A percentile compares a stretch with the other conserved stretches of the same genome.
These are phyloP conservation scores for Cyanoramphus novaezelandiae DNA, from an alignment of 2,113 vertebrate genomes.

Conservation along the genomic window DNA sequence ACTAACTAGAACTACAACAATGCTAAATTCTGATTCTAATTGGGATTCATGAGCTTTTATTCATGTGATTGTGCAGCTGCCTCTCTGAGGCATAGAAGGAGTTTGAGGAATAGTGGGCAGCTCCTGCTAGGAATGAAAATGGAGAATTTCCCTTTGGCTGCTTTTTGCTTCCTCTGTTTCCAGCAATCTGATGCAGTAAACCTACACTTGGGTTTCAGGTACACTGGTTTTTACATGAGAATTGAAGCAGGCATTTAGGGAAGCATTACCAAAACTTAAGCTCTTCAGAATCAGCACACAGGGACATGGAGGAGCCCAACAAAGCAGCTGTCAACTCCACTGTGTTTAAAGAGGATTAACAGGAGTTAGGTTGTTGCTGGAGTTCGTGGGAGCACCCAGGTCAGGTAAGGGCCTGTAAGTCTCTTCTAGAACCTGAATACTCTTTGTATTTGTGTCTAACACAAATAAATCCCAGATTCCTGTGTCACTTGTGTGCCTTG, in stretches of 20 bases:
- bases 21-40: not conserved
- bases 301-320: not conserved
- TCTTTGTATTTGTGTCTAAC: not conserved
- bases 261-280: not conserved
- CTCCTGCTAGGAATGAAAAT: not conserved
- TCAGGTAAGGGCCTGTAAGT: not conserved
- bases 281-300: not conserved
- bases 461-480: not conserved
- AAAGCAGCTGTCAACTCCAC: not conserved
- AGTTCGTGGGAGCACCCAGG: not conserved
- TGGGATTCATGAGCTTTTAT: not conserved
- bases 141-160: not conserved
- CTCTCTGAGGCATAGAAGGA: not conserved
- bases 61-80: not conserved
- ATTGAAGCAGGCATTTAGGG: not conserved
- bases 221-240: not conserved
- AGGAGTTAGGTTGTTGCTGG: not conserved
- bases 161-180: not conserved
- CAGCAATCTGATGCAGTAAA: not conserved
- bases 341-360: not conserved
- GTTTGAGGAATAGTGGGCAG: not conserved
- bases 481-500: not conserved
- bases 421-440: not conserved
- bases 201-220: not conserved
- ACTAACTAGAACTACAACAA: not conserved